Conservation (phyloP, 2,113 vertebrate species). For the Hipposideros armiger region DNA sequence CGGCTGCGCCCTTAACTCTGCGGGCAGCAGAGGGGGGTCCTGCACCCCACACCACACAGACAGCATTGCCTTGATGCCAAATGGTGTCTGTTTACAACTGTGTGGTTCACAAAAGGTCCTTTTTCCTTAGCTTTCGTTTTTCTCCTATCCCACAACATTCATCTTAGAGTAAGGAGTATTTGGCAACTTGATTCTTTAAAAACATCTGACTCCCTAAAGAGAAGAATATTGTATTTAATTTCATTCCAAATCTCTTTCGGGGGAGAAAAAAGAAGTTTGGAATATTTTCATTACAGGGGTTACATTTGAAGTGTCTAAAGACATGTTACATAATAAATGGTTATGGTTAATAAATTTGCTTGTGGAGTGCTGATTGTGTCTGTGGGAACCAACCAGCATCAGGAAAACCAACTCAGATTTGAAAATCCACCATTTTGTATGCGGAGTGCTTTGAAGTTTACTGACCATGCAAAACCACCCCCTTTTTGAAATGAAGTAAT, state of each 20-base stretch:
- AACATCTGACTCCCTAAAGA: not conserved
- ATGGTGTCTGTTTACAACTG: not conserved
- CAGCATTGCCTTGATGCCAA: not conserved
- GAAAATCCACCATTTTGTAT: not conserved
- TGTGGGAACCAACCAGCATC: not conserved
- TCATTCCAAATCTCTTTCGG: not conserved
- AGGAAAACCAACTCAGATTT: not conserved
- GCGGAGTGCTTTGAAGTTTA: not conserved
- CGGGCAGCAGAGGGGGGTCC: not conserved
- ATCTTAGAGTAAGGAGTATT: not conserved
- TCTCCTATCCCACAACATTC: not conserved
- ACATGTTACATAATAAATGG: not conserved
- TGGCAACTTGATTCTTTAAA: not conserved
- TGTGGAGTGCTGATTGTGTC: not conserved
- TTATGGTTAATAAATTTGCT: not conserved
- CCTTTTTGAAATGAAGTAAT: not conserved
- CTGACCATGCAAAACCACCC: not conserved
- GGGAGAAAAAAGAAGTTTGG: not conserved
- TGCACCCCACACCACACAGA: fast-evolving
- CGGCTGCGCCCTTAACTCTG: not conserved
- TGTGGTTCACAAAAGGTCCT: not conserved
- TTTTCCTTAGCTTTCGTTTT: not conserved
- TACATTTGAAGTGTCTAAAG: not conserved
- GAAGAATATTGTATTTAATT: not conserved
- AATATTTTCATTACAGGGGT: not conserved